Conservation (phyloP, 2,113 vertebrate genomes). For the Sprattus sprattus region DNA sequence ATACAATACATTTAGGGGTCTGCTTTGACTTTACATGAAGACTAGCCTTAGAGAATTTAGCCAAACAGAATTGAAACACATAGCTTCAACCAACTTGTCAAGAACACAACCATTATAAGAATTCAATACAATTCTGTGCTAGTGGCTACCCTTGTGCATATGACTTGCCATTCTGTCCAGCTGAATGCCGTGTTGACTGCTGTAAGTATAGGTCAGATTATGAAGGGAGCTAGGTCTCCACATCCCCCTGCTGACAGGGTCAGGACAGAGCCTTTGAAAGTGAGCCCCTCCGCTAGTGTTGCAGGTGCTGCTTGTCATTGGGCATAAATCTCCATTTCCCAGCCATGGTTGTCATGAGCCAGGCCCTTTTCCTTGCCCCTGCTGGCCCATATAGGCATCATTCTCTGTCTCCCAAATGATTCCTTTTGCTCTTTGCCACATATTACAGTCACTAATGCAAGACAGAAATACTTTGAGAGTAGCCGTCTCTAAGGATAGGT, state of each 20-base stretch:
- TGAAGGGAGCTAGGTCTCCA: neutral
- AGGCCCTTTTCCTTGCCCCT: neutral
- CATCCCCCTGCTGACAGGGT: neutral
- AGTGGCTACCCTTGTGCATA: neutral
- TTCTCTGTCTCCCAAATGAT: neutral
- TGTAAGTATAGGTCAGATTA: neutral
- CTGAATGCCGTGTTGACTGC: neutral
- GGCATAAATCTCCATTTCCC: neutral
- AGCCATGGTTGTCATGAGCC: neutral
- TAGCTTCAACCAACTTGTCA: neutral
- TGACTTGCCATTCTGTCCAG: neutral
- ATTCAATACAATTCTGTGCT: neutral
- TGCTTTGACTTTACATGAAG: neutral
- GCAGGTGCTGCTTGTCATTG: neutral
- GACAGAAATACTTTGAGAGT: slow-evolving; percentile 28
- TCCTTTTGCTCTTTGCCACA: slow-evolving; percentile 34
- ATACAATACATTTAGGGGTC: too few species aligned
- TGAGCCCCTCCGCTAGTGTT: neutral
- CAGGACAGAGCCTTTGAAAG: neutral
- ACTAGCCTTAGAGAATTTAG: neutral
- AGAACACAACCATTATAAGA: neutral
- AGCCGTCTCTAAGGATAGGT: slow-evolving; percentile 15
- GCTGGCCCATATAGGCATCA: neutral
- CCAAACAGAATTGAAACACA: neutral
- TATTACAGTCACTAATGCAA: slow-evolving; percentile 31